phyloP scores from a whole-genome alignment of 2,797 vertebrate species.

The Ceryle rudis region DNA sequence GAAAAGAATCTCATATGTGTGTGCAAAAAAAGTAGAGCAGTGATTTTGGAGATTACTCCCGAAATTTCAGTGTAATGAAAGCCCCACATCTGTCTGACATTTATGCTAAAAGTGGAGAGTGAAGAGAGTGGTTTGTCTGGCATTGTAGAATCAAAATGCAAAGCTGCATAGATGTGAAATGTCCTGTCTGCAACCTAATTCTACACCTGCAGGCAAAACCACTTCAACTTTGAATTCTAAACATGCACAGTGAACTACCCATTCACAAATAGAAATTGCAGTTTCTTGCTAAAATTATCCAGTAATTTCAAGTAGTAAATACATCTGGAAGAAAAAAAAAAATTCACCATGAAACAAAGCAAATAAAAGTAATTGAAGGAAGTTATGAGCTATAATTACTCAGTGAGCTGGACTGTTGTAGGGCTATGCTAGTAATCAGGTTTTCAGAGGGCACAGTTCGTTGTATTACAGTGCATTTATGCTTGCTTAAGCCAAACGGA shows the following conservation, averaged over 20 bases:
- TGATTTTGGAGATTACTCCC: neutral
- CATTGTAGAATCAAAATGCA: neutral
- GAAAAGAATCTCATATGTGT: neutral
- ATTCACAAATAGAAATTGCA: neutral
- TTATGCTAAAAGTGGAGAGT: neutral
- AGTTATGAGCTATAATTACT: neutral
- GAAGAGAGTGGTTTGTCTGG: neutral
- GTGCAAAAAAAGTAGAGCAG: neutral
- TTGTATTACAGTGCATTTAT: neutral
- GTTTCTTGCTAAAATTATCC: neutral
- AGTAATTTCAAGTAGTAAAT: neutral
- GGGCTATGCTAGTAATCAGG: neutral
- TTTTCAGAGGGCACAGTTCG: neutral
- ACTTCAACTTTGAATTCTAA: neutral
- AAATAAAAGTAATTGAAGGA: neutral
- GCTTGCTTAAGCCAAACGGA: neutral
- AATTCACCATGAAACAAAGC: accelerated
- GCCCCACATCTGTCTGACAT: neutral
- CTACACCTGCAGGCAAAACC: neutral
- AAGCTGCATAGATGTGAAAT: neutral
- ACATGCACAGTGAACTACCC: neutral
- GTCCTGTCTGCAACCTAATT: neutral
- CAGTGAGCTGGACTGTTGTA: neutral
- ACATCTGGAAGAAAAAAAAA: neutral
- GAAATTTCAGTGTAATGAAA: neutral